phyloP scores from a whole-genome alignment of 2,113 vertebrate genomes.

The Stomatorhinus ivindoensis region DNA sequence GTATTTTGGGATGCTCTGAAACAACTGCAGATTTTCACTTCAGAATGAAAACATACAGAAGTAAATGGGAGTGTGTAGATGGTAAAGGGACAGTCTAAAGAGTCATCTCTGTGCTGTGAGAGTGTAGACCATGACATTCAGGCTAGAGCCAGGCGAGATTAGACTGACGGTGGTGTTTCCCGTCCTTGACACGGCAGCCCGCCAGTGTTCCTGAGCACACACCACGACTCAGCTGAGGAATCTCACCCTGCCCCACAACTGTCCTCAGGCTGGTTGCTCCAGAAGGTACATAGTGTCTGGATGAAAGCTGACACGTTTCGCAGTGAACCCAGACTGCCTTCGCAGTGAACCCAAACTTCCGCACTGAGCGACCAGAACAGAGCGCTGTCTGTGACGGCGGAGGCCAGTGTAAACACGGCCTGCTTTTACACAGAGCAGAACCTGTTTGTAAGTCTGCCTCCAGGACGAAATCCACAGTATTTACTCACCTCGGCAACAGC shows the following conservation, averaged over 20 bases:
- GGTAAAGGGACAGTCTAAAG: not conserved
- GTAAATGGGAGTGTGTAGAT: not conserved
- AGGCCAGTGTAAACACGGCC: constrained; percentile 30
- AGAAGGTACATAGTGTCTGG: not conserved
- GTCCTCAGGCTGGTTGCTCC: not conserved
- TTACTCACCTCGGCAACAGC: constrained; percentile 44
- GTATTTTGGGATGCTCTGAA: not conserved
- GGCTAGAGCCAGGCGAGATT: not conserved
- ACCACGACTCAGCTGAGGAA: constrained; percentile 43
- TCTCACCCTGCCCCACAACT: constrained; percentile 38
- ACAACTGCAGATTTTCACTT: not conserved
- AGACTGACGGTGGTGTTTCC: not conserved
- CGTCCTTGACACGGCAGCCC: constrained; percentile 13
- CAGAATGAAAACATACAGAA: not conserved
- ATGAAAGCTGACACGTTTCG: constrained; percentile 21
- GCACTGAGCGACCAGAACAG: constrained; percentile 25
- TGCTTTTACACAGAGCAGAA: constrained; percentile 15
- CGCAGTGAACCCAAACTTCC: constrained; percentile 8
- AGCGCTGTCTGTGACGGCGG: constrained; percentile 36
- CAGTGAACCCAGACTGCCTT: constrained; percentile 15
- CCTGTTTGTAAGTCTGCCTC: constrained; percentile 44
- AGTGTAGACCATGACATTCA: not conserved
- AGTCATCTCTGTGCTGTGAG: not conserved
- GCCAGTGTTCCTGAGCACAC: constrained; percentile 29
- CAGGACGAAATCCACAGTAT: constrained; percentile 44